Percentiles rank a stretch among this genome's conserved stretches.
Conservation (phyloP, 2,888 invertebrate genomes). For the Eristalinus sepulchralis region DNA sequence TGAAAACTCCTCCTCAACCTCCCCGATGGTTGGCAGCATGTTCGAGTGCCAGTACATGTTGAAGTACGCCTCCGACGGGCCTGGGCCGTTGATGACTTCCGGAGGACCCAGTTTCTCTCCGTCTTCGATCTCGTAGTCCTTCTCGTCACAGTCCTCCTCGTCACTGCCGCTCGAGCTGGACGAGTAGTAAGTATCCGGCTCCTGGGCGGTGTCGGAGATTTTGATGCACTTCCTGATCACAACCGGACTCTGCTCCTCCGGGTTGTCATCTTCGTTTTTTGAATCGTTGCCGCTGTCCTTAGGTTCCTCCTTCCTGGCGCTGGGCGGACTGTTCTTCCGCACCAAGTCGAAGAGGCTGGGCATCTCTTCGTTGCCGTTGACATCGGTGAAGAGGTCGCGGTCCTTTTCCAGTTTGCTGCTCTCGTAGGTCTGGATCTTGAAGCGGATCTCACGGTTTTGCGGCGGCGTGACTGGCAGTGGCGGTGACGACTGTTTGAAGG, state of each 20-base stretch:
- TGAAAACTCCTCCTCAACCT: conserved; percentile 81
- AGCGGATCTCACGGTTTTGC: conserved; percentile 77
- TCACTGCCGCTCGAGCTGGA: conserved; percentile 77
- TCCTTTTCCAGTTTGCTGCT: conserved; percentile 75
- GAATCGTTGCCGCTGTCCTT: conserved; percentile 40
- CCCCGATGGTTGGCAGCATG: conserved; percentile 81
- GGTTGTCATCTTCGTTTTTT: conserved; percentile 49
- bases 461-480: conserved; percentile 50
- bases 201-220: conserved; percentile 70
- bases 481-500: conserved; percentile 74
- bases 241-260: conserved; percentile 73
- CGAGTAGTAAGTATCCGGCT: conserved; percentile 76
- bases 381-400: conserved; percentile 73
- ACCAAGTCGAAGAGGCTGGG: conserved; percentile 88
- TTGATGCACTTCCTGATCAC: conserved; percentile 79
- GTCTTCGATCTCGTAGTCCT: conserved; percentile 79
- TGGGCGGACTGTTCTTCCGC: conserved; percentile 82
- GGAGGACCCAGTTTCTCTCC: conserved; percentile 81
- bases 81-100: conserved; percentile 79
- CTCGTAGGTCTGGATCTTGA: conserved; percentile 80
- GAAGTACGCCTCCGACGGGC: conserved; percentile 81
- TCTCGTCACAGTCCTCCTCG: conserved; percentile 75
- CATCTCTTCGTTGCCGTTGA: conserved; percentile 81
- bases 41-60: conserved; percentile 81
- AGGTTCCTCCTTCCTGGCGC: conserved; percentile 61